These are phyloP conservation scores for Ginglymostoma cirratum DNA, from an alignment of 2,113 vertebrate species.

Conservation along the genomic window DNA sequence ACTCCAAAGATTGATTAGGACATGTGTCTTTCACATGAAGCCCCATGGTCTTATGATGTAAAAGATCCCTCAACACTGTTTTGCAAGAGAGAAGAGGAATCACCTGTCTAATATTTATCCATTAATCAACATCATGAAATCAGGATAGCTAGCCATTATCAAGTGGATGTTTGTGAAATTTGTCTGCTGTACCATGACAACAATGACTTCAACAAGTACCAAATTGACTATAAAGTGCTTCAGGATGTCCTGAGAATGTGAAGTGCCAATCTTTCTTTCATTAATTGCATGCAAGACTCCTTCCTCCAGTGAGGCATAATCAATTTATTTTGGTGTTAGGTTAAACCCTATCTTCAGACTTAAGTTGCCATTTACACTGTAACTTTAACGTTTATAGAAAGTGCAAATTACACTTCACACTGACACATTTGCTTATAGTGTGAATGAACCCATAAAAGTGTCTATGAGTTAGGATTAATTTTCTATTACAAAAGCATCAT, in stretches of 20 bases:
- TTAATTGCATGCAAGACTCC: neutral
- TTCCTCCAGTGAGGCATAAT: neutral
- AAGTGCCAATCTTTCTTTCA: neutral
- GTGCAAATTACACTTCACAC: neutral
- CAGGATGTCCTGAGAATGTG: neutral
- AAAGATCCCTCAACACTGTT: neutral
- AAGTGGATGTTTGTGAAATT: neutral
- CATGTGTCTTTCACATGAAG: neutral
- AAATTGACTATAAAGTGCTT: neutral
- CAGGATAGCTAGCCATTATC: neutral
- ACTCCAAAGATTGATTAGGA: neutral
- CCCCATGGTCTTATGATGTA: neutral
- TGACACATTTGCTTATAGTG: neutral
- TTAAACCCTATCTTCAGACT: neutral
- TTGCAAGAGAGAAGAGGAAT: neutral
- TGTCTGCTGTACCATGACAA: neutral
- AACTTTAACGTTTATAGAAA: neutral
- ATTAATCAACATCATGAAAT: neutral
- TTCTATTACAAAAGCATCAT: neutral
- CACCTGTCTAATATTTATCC: neutral
- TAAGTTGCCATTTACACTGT: neutral
- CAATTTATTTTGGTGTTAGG: neutral
- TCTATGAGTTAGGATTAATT: neutral
- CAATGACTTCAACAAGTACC: neutral
- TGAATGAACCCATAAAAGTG: neutral